Evolutionary conservation across 2,113 vertebrate species (phyloP).

Genomic region (Chauna torquata): DNA sequence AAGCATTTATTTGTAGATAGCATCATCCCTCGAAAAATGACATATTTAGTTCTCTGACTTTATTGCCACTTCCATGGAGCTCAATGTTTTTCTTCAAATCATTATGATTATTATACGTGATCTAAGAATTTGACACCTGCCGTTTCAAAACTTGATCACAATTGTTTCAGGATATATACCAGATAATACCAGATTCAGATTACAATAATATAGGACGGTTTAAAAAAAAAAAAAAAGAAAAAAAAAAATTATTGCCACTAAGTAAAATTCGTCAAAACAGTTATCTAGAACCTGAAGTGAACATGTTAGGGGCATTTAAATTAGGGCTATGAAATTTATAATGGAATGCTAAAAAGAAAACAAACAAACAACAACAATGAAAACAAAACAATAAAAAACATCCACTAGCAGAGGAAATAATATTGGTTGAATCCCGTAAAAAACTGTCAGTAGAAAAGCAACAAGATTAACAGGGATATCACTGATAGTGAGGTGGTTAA

Average conservation of each 20-base stretch:
- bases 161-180: conserved; percentile 41
- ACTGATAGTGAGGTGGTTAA: not conserved
- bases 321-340: not conserved
- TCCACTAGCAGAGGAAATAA: not conserved
- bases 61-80: not conserved
- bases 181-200: not conserved
- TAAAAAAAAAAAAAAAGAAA: not conserved
- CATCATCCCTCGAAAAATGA: not conserved
- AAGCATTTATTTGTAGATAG: conserved; percentile 49
- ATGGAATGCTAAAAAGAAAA: not conserved
- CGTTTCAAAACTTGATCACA: conserved; percentile 55
- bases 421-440: not conserved
- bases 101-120: conserved; percentile 54
- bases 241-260: not conserved
- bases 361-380: not conserved
- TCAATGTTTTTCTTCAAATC: conserved; percentile 51
- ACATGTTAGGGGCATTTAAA: not conserved
- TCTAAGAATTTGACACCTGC: conserved; percentile 55
- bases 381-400: not conserved
- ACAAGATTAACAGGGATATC: not conserved
- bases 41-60: conserved; percentile 4
- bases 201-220: not conserved
- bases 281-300: not conserved
- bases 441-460: conserved; percentile 6
- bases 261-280: conserved; percentile 21